Evolutionary conservation across 2,797 vertebrate genomes (phyloP), one percentile per base, ranked within the genome.

Genomic region (Sorex maritimensis): DNA sequence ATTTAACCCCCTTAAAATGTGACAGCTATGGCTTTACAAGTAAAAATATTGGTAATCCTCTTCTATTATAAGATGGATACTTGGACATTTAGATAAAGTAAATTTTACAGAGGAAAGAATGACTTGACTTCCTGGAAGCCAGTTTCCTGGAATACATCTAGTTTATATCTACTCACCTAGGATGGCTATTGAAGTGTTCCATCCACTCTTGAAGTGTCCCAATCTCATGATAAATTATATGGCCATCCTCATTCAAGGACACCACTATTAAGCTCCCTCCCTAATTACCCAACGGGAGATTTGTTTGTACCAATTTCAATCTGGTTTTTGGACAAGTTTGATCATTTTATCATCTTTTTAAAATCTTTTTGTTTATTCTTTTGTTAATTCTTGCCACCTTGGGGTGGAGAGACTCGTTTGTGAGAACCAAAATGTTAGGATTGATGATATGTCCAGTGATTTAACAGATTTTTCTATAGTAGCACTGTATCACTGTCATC

Each of bases 321-420:
- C 19, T n/a, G 82, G 21, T 69, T 86, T 44, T 81, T 61, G 90
- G 23, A 34, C 68, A 92, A 61, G 72, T 68, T 85, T 69, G 15
- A 55, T 86, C 69, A 38, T 86, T 94, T 83, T 83, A 46, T 84
- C 17, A 94, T 90, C 83, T 95, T 88, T 93, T 44, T 44, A 44
- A 44, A 44, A 44, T 44, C 7, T 5, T 44, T 44, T 44, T 44
- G 41, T 44, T 44, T 44, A 44, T 84, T 82, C 55, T 92, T 88
- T 93, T 79, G 83, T 80, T 88, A 71, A 78, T 90, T 82, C 49
- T 88, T 88, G 68, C 44, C 83, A 68, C 30, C 28, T 44, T 82
- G 38, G 58, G 4, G 46, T 21, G 86, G 3, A 92, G 71, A 49
- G 74, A 93, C 81, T 94, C 69, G 72, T 69, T 71, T 79, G 46